phyloP scores from a whole-genome alignment of 1,140 invertebrate genomes.

The Calosoma granatense region DNA sequence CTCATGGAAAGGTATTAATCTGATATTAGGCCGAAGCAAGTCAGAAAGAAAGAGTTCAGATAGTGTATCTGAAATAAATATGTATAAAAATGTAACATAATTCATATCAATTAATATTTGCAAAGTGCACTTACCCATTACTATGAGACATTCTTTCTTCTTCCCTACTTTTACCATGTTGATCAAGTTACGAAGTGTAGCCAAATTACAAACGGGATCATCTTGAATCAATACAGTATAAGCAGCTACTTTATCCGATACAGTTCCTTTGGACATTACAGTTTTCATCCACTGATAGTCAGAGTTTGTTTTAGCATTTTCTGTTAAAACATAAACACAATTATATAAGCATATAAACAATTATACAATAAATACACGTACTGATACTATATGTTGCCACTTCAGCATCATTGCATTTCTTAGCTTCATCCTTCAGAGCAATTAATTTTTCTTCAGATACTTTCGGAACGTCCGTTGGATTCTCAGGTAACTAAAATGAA shows the following conservation, averaged over 20 bases:
- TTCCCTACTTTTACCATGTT: constrained; percentile 72
- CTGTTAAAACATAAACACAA: constrained; percentile 23
- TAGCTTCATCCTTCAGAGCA: constrained; percentile 47
- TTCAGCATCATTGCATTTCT: constrained; percentile 48
- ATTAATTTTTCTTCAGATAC: constrained; percentile 40
- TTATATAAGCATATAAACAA: constrained; percentile 14
- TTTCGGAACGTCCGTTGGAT: constrained; percentile 31
- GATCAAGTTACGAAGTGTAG: constrained; percentile 58
- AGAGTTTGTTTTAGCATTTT: constrained; percentile 41
- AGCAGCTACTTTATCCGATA: constrained; percentile 78
- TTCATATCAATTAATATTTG: no score
- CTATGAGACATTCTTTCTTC: constrained; percentile 58
- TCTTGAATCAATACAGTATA: constrained; percentile 74
- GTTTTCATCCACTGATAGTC: constrained; percentile 68
- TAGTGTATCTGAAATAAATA: constrained; percentile 52
- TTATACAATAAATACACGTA: constrained; percentile 27
- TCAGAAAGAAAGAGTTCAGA: constrained; percentile 69
- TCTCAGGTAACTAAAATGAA: constrained; percentile 37
- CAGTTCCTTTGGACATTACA: constrained; percentile 68
- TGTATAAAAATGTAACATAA: constrained; percentile 22
- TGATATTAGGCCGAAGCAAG: constrained; percentile 59
- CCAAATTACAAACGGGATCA: constrained; percentile 70
- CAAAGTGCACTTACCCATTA: constrained; percentile 41
- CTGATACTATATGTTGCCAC: constrained; percentile 45
- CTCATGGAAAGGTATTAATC: constrained; percentile 63